These are phyloP conservation scores for Aspidiotus destructor DNA, from an alignment of 2,888 invertebrate genomes.

Conservation along the genomic window DNA sequence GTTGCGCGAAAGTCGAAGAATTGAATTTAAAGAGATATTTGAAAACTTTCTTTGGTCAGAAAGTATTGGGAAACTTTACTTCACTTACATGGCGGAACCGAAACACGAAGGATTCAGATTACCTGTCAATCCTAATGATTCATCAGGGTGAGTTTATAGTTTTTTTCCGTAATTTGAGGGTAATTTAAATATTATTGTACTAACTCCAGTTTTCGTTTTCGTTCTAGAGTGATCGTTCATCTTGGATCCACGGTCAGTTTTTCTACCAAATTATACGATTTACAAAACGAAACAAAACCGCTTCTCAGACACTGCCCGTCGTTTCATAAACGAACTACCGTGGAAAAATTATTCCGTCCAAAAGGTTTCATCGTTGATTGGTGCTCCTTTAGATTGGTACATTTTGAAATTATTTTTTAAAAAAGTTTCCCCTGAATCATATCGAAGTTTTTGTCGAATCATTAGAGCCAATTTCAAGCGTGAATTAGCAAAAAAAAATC, in stretches of 20 bases:
- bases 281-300: constrained; percentile 73
- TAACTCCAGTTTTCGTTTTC: constrained; percentile 39
- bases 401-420: constrained; percentile 36
- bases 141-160: constrained; percentile 60
- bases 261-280: constrained; percentile 56
- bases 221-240: constrained; percentile 61
- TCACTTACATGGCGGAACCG: constrained; percentile 76
- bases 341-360: constrained; percentile 70
- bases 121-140: constrained; percentile 70
- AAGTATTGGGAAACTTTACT: constrained; percentile 62
- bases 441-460: no score
- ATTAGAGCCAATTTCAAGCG: no score
- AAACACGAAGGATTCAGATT: constrained; percentile 72
- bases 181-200: constrained; percentile 18
- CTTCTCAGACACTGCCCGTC: constrained; percentile 68
- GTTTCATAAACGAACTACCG: constrained; percentile 72
- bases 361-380: constrained; percentile 73
- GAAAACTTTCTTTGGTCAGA: constrained; percentile 65
- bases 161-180: not conserved
- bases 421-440: no score
- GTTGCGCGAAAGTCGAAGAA: constrained; percentile 56
- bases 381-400: constrained; percentile 77
- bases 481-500: no score
- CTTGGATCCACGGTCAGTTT: constrained; percentile 67
- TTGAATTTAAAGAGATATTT: constrained; percentile 65